These are phyloP conservation scores for Miltochrista miniata DNA, from an alignment of 2,888 invertebrate genomes.

Conservation along the genomic window DNA sequence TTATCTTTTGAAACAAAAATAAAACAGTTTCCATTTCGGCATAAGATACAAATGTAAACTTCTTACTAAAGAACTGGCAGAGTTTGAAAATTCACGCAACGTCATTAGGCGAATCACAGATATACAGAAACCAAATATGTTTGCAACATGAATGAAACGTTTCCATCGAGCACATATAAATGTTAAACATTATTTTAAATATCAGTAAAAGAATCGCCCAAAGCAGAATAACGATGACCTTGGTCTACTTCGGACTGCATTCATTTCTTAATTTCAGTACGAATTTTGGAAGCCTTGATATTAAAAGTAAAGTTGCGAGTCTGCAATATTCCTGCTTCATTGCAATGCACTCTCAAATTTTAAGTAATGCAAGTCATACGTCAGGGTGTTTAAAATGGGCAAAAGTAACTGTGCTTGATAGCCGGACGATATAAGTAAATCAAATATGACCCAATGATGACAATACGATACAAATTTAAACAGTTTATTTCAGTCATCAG, in stretches of 20 bases:
- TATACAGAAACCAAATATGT: neutral
- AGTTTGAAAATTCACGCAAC: neutral
- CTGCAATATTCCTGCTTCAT: slow-evolving; percentile 48
- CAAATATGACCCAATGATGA: neutral
- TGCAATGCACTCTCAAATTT: slow-evolving; percentile 29
- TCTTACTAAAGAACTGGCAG: neutral
- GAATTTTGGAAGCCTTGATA: slow-evolving; percentile 58
- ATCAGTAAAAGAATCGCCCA: slow-evolving; percentile 40
- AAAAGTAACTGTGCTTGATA: slow-evolving; percentile 4
- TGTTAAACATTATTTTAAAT: slow-evolving; percentile 13
- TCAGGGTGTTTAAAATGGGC: slow-evolving; percentile 10
- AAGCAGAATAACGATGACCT: slow-evolving; percentile 48
- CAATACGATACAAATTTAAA: neutral
- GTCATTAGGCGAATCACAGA: neutral
- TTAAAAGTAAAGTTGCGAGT: slow-evolving; percentile 53
- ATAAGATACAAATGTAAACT: too few species aligned
- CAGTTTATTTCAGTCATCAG: neutral
- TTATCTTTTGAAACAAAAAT: too few species aligned
- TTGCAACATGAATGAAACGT: slow-evolving; percentile 20
- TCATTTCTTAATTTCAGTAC: slow-evolving; percentile 54
- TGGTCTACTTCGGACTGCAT: slow-evolving; percentile 52
- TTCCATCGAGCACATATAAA: slow-evolving; percentile 11
- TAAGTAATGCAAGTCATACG: slow-evolving; percentile 19
- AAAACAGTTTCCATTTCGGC: too few species aligned
- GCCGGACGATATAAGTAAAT: neutral